phyloP scores from a whole-genome alignment of 1,140 invertebrate species.

The Luehdorfia chinensis region DNA sequence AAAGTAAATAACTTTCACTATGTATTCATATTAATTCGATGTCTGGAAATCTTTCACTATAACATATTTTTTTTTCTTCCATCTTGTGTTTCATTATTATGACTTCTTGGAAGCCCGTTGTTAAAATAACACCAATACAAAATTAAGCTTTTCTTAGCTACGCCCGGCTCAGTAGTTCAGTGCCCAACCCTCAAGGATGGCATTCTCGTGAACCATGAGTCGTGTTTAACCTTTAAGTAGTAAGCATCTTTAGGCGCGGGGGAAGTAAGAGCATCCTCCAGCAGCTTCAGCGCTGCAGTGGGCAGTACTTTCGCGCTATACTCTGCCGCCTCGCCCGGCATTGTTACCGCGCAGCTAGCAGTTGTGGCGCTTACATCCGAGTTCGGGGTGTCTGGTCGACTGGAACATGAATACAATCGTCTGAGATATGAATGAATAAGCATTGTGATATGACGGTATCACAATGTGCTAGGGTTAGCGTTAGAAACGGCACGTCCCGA shows the following conservation, averaged over 20 bases:
- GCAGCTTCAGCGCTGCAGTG: conserved; percentile 59
- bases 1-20: no score
- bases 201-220: conserved; percentile 75
- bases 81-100: no score
- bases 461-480: no score
- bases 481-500: neutral
- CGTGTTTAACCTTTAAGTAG: conserved; percentile 70
- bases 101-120: no score
- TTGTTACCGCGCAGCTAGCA: conserved; percentile 68
- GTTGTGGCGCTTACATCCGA: conserved; percentile 56
- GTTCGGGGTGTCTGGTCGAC: conserved; percentile 67
- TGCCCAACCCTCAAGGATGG: conserved; percentile 64
- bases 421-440: no score
- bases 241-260: conserved; percentile 67
- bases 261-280: conserved; percentile 68
- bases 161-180: conserved; percentile 15
- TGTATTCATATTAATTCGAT: no score
- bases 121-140: no score
- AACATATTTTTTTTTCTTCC: no score
- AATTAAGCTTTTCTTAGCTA: conserved; percentile 1
- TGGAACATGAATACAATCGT: no score
- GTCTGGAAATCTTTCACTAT: no score
- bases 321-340: conserved; percentile 69
- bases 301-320: conserved; percentile 69
- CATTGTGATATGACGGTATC: no score